phyloP scores from a whole-genome alignment of 2,797 vertebrate genomes.

The Sebastes taczanowskii region DNA sequence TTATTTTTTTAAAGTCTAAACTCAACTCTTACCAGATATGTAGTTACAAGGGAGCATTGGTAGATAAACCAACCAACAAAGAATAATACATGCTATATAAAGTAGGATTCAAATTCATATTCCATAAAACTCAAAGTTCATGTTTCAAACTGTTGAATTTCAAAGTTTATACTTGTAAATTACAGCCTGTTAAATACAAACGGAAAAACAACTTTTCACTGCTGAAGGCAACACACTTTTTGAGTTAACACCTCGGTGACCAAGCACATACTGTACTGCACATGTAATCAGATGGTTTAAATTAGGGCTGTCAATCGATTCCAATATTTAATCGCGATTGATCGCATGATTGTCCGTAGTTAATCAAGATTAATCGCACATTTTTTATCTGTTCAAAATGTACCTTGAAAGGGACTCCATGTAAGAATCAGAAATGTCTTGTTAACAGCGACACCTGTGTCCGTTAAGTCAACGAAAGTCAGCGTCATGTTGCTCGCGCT shows the following conservation, averaged over 20 bases:
- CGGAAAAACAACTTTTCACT: background rate
- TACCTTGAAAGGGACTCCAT: too few relatives aligned
- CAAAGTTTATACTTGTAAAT: background rate
- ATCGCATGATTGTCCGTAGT: too few relatives aligned
- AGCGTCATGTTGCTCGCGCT: too few relatives aligned
- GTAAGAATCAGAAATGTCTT: too few relatives aligned
- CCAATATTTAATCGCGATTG: too few relatives aligned
- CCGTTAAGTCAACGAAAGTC: too few relatives aligned
- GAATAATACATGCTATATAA: background rate
- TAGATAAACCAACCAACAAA: background rate
- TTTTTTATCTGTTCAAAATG: too few relatives aligned
- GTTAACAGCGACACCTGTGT: too few relatives aligned
- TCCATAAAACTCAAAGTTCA: background rate
- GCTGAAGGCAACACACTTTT: background rate
- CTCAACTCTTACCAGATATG: too few relatives aligned
- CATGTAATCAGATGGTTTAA: background rate
- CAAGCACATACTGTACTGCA: background rate
- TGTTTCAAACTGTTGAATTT: background rate
- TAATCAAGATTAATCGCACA: too few relatives aligned
- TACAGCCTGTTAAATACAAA: background rate
- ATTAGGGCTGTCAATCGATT: too few relatives aligned
- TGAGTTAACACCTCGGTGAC: background rate
- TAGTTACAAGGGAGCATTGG: background rate
- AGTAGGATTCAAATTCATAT: background rate
- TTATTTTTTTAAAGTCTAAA: background rate